Base-by-base conservation (phyloP, 2,888 invertebrate genomes). In the Allacma fusca region DNA sequence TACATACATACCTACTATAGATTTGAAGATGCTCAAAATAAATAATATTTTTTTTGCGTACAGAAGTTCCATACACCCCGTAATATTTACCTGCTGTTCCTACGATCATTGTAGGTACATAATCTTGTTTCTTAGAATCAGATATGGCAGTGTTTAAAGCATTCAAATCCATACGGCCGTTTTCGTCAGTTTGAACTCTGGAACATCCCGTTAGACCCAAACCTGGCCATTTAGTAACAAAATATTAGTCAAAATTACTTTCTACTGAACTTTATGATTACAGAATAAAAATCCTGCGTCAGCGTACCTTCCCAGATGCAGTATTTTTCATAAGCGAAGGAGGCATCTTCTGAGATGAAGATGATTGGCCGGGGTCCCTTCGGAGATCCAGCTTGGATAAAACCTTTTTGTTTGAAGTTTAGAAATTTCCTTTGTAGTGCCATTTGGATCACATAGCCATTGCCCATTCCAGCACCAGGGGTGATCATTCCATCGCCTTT, bases 41-140 rank as follows among this genome's bases (percentile, higher is more conserved):
- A 40, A 40, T 40, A 40, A 40, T 5, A 40, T 40, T 24, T 65
- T 40, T 40, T 40, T 5, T 5, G 13, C 40, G 40, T 40, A 5
- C 40, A 13, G 50, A 34, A 67, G 73, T 7, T 2, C 1, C 24
- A 68, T 16, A 28, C 50, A n/a, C n/a, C n/a, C n/a, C n/a, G n/a
- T 62, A 67, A 79, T 76, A 24, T 67, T 7, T 0, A 76, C 79
- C 2, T 73, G 40, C 40, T 13, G 40, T 72, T 26, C 12, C 34
- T 40, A 67, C 76, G 0, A 76, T 28, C 12, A 76, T 62, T 19
- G 76, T 73, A 1, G 59, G 57, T 21, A 72, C 50, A 24, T 57
- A 70, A 16, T 13, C 59, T 0, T 67, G 34, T 4, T 16, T n/a
- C 76, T 76, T 75, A 43, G 7, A 1, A 62, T 65, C 13, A 5